Conservation (phyloP, 2,113 vertebrate genomes). For the Mesocricetus auratus region DNA sequence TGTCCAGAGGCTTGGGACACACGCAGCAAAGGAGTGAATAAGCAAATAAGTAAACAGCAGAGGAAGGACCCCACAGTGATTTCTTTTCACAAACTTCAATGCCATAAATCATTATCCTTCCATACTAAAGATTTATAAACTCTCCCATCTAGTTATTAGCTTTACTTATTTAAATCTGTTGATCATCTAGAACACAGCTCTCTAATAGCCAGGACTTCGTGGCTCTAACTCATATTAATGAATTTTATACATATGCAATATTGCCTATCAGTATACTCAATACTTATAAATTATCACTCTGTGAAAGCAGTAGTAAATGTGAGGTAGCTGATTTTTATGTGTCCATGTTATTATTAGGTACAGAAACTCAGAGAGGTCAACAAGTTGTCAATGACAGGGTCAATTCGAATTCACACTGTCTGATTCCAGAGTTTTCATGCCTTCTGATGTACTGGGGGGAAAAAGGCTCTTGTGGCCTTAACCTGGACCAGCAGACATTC, state of each 20-base stretch:
- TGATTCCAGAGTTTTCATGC: not conserved
- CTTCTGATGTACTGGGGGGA: not conserved
- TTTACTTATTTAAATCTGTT: not conserved
- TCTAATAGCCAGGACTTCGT: not conserved
- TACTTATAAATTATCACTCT: not conserved
- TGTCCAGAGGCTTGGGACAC: not conserved
- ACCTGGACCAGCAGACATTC: not conserved
- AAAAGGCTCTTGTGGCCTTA: not conserved
- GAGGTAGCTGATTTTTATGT: not conserved
- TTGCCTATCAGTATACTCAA: not conserved
- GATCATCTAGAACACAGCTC: not conserved
- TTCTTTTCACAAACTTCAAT: not conserved
- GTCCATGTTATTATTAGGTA: too few species aligned
- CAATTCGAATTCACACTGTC: not conserved
- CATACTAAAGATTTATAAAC: not conserved
- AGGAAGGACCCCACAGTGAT: not conserved
- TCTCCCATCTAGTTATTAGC: not conserved
- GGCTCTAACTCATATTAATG: not conserved
- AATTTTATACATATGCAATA: not conserved
- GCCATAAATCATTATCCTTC: not conserved
- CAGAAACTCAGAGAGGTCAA: not conserved
- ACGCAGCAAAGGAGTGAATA: not conserved
- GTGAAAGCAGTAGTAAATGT: constrained; percentile 13
- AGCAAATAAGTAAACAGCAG: not conserved
- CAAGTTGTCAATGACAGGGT: not conserved